Percentiles rank a stretch among this genome's conserved stretches.
Conservation (phyloP, 2,113 vertebrate genomes). For the Gymnarchus niloticus region DNA sequence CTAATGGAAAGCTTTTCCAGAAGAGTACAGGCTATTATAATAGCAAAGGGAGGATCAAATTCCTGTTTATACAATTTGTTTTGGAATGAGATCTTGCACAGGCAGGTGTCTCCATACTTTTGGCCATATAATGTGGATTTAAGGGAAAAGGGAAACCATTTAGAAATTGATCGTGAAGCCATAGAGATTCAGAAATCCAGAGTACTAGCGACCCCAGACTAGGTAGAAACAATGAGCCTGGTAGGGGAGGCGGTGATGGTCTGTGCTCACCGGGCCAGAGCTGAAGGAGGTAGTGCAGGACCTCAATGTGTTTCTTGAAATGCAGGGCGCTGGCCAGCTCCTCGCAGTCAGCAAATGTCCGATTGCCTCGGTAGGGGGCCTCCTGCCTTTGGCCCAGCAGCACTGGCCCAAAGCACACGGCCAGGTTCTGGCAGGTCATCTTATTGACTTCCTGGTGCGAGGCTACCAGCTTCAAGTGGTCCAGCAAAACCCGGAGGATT, state of each 20-base stretch:
- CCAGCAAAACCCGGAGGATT: conserved; percentile 82
- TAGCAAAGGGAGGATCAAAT: too few species aligned
- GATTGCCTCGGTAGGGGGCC: conserved; percentile 77
- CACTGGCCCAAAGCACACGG: conserved; percentile 94
- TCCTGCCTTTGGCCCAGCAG: conserved; percentile 90
- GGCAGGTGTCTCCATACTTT: too few species aligned
- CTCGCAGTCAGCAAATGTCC: conserved; percentile 90
- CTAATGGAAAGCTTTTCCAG: too few species aligned
- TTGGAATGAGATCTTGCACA: too few species aligned
- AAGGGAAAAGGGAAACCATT: too few species aligned
- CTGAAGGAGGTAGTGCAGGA: conserved; percentile 94
- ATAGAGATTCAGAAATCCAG: too few species aligned
- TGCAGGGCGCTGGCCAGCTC: conserved; percentile 93
- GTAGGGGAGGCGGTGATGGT: not conserved
- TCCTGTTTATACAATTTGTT: too few species aligned
- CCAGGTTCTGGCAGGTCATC: conserved; percentile 98
- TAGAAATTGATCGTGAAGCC: too few species aligned
- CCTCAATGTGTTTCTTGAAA: conserved; percentile 98
- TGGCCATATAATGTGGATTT: too few species aligned
- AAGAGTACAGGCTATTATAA: too few species aligned
- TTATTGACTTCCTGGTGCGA: conserved; percentile 91
- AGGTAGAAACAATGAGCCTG: not conserved
- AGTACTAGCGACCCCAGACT: not conserved
- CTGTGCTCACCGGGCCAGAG: conserved; percentile 83
- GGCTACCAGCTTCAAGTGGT: conserved; percentile 92